Evolutionary conservation across 2,797 vertebrate genomes (phyloP).

Genomic region (Parauchenoglanis ngamensis): DNA sequence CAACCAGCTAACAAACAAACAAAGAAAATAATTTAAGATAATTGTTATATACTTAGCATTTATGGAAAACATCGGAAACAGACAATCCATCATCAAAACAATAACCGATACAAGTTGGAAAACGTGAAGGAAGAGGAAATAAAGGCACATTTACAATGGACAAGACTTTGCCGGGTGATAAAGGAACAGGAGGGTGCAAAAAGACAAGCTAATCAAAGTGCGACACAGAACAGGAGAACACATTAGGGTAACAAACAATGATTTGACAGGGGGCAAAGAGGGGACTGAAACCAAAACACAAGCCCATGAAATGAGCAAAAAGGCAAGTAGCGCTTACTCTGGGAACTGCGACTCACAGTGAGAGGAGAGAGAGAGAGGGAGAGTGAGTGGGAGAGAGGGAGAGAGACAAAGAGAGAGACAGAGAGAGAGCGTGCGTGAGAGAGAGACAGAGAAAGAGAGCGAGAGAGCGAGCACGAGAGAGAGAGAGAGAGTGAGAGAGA

Average conservation of each 20-base stretch:
- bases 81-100: background rate
- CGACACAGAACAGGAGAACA: background rate
- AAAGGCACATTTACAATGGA: background rate
- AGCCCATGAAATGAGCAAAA: background rate
- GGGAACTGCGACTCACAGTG: background rate
- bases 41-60: background rate
- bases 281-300: background rate
- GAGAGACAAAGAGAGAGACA: background rate
- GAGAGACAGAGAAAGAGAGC: too few species aligned
- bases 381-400: background rate
- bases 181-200: background rate
- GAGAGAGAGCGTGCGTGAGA: too few species aligned
- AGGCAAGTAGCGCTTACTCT: too few species aligned
- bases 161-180: background rate
- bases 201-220: background rate
- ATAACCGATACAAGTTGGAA: background rate
- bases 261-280: background rate
- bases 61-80: background rate
- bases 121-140: background rate
- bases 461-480: too few species aligned
- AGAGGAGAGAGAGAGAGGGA: too few species aligned
- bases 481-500: too few species aligned
- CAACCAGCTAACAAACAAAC: background rate
- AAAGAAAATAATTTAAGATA: background rate
- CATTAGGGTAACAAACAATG: background rate